Evolutionary conservation across 1,140 invertebrate species (phyloP), one percentile per base, ranked within the genome.

Genomic region (Yoshiicerus persimilis): DNA sequence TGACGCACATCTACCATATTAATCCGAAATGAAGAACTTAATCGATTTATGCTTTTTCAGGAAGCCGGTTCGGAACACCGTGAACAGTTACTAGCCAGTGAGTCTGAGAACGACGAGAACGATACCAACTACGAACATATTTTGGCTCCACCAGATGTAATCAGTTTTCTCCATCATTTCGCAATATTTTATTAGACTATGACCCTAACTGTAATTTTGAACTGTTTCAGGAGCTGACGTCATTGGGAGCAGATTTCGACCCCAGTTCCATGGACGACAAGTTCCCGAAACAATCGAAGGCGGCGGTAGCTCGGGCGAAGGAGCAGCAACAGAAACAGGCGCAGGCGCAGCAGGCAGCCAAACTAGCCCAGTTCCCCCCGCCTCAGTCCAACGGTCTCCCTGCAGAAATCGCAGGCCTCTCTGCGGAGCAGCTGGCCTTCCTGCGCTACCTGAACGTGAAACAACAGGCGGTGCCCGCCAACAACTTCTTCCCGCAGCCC

Each of bases 91-190:
- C 92, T 97, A 9, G 96, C 97, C 91, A 92, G 97, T 80, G 96
- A 97, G 91, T 92, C 97, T 16, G 96, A 97, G 91, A 96, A 96
- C 90, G 95, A 96, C 10, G 96, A 97, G 90, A 95, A 96, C 38
- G 95, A 96, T 90, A 94, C 96, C 89, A 94, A 95, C 88, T 95
- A 96, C 64, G 95, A 95, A 83, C 93, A 93, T 10, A 94, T 94
- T 86, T 94, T 94, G 27, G 95, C 95, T 66, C 92, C 94, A 62
- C 90, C 62, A 85, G 91, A 87, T 91, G 91, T 88, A 34, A 87
- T 90, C 30, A 86, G 10, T 38, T 20, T 41, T 80, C 16, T 25
- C 11, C 70, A 6, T 70, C 23, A 86, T 70, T 62, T 9, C 9
- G 25, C 9, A 27, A 3, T 36, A 34, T 23, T 11, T 56, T 75